Base-by-base conservation (phyloP, 2,888 invertebrate genomes). In the Chesias legatella region DNA sequence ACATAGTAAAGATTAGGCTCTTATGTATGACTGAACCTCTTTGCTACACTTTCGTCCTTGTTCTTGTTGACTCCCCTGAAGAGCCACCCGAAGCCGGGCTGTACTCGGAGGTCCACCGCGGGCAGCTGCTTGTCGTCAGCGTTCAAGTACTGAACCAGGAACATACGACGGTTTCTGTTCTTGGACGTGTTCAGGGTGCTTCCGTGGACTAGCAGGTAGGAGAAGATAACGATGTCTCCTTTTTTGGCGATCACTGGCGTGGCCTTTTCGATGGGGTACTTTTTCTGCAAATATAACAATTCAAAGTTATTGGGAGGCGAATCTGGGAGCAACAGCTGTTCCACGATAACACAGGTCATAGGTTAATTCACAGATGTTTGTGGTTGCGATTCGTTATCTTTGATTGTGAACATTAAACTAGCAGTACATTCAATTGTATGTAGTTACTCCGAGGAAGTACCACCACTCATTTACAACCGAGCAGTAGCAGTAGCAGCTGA, bases 161-260 rank as follows among this genome's bases (percentile, higher is more conserved):
- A 82, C 91, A 91, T 91, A 1, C 90, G 72, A 1, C 90, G 72
- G 0, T 79, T 64, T 10, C 78, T 60, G 1, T 58, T 56, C 22
- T 37, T 42, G 0, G 90, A 90, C 3, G 65, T 56, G 63, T 91
- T 91, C 11, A 84, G 59, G 11, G 90, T 86, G 27, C 90, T 90
- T 10, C 90, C 91, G 54, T 91, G 91, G 10, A 91, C 67, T 7
- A 90, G 67, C 1, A 91, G 71, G 54, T 90, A 91, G 0, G 90
- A 90, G 62, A 91, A 91, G 13, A 91, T 72, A 1, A 90, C 74
- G 7, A 91, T 67, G 41, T 91, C 90, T 0, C 90, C 91, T 7
- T 81, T 79, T 34, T 86, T 83, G 0, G 90, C 89, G 1, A 67
- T 49, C 0, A 91, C 77, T 0, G 90, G 89, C 0, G 77, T 79